A percentile compares a stretch with the other conserved stretches of the same genome.
These are phyloP conservation scores for Turdus rufiventris DNA, from an alignment of 2,113 vertebrate genomes.

Conservation along the genomic window DNA sequence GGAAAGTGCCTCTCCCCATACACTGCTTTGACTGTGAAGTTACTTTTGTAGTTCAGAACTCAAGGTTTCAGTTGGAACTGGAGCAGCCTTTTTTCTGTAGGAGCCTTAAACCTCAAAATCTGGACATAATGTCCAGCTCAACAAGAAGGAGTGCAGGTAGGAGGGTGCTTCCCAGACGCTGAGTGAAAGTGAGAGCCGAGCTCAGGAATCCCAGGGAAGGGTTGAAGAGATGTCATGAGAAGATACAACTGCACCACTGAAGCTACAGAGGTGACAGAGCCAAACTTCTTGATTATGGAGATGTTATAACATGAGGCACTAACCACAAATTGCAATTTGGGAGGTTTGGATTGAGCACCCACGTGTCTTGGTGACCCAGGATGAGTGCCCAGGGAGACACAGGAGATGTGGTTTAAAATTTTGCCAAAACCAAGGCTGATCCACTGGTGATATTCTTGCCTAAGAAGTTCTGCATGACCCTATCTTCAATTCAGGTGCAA, in stretches of 20 bases:
- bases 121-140: rapidly evolving
- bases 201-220: not conserved
- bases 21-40: not conserved
- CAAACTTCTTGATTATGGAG: not conserved
- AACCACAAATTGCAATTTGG: not conserved
- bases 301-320: not conserved
- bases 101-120: not conserved
- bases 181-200: not conserved
- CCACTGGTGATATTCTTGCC: too few species aligned
- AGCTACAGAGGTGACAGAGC: not conserved
- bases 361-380: not conserved
- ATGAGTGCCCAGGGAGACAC: too few species aligned
- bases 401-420: too few species aligned
- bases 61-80: not conserved
- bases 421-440: too few species aligned
- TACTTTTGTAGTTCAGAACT: not conserved
- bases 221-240: not conserved
- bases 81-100: not conserved
- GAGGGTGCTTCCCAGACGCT: not conserved
- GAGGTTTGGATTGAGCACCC: not conserved
- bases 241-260: not conserved
- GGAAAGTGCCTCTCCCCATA: not conserved
- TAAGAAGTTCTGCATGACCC: rapidly evolving
- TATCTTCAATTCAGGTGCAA: not conserved
- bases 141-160: not conserved